A percentile compares a stretch with the other conserved stretches of the same genome.
Conservation (phyloP, 2,797 vertebrate genomes). For the Lacerta bilineata region DNA sequence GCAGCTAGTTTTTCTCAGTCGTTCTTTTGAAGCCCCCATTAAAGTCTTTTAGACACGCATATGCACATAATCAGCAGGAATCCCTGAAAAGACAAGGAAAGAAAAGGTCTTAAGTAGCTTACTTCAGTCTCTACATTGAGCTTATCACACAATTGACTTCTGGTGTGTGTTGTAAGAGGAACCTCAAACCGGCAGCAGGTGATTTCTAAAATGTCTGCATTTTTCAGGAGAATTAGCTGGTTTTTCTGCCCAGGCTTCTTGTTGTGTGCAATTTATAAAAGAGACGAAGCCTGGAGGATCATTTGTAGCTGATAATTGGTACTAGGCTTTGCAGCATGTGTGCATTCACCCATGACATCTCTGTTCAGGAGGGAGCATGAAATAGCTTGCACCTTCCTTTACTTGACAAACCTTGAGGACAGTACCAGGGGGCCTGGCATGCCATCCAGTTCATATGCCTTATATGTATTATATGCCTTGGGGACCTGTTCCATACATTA, state of each 20-base stretch:
- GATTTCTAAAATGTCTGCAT: slow-evolving; percentile 45
- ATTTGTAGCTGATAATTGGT: slow-evolving; percentile 42
- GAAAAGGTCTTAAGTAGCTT: slow-evolving; percentile 62
- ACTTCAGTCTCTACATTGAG: neutral
- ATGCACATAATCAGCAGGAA: neutral
- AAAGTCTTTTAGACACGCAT: slow-evolving; percentile 53
- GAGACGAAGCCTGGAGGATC: neutral
- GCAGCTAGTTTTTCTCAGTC: slow-evolving; percentile 12
- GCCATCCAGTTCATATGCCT: neutral
- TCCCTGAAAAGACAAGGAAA: slow-evolving; percentile 57
- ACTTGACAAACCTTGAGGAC: neutral
- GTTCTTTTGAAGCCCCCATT: slow-evolving; percentile 39
- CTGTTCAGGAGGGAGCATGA: neutral
- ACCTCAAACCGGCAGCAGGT: slow-evolving; percentile 52
- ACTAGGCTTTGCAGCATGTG: slow-evolving; percentile 17
- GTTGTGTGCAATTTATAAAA: slow-evolving; percentile 51
- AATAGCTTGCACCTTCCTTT: slow-evolving; percentile 6
- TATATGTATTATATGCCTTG: neutral
- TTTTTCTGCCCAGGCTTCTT: slow-evolving; percentile 55
- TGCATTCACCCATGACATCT: slow-evolving; percentile 37
- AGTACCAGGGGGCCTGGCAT: neutral
- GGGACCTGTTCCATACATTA: neutral
- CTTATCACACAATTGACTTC: neutral
- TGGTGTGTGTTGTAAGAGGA: slow-evolving; percentile 31
- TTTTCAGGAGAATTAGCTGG: slow-evolving; percentile 43